Evolutionary conservation across 2,888 invertebrate genomes (phyloP).

Genomic region (Metallyticus violacea): DNA sequence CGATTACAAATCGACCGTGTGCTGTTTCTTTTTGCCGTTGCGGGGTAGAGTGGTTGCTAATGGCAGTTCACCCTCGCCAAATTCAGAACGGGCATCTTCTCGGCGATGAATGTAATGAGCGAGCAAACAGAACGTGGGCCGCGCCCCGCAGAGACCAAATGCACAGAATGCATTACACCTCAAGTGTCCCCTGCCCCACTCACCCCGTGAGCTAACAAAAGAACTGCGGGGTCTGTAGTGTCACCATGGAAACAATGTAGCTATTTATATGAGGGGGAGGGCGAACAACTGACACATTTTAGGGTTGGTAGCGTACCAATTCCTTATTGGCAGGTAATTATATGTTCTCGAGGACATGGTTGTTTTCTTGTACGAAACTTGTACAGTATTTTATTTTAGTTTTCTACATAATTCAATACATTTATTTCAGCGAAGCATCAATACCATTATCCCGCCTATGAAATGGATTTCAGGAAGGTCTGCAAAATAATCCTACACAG

Average conservation of each 20-base stretch:
- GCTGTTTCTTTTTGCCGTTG: slow-evolving; percentile 1
- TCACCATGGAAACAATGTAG: background rate
- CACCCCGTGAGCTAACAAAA: background rate
- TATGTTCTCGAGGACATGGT: background rate
- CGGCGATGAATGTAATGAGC: background rate
- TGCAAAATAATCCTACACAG: no score
- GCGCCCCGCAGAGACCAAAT: background rate
- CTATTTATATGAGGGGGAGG: background rate
- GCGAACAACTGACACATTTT: background rate
- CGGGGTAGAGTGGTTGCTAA: background rate
- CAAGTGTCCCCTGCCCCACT: background rate
- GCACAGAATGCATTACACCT: background rate
- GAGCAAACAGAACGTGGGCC: background rate
- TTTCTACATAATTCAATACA: no score
- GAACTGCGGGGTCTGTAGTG: background rate
- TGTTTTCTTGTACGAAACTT: no score
- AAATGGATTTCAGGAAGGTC: no score
- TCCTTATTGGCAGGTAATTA: background rate
- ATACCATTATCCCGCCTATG: no score
- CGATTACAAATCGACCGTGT: slow-evolving; percentile 5
- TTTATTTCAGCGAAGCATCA: no score
- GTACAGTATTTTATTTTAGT: no score
- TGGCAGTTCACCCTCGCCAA: background rate
- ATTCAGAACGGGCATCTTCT: slow-evolving; percentile 6
- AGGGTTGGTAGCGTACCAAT: background rate